These are phyloP conservation scores for Norana najaformis DNA, from an alignment of 2,888 invertebrate species.

Conservation along the genomic window DNA sequence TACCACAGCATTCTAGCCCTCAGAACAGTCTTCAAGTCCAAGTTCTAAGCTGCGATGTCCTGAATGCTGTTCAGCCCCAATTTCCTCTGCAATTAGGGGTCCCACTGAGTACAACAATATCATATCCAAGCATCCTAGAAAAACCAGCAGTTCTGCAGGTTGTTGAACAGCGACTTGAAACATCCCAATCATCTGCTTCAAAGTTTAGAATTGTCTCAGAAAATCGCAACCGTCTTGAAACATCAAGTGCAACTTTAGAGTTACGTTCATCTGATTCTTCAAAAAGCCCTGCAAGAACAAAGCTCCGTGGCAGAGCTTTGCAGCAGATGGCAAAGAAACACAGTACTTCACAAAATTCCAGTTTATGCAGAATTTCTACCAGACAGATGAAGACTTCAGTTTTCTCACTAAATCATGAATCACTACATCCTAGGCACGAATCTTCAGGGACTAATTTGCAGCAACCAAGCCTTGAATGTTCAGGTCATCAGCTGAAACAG, in stretches of 20 bases:
- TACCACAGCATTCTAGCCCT: background rate
- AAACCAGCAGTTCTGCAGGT: background rate
- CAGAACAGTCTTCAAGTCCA: slow-evolving; percentile 4
- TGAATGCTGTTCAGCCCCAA: background rate
- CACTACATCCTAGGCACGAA: background rate
- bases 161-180: background rate
- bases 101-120: background rate
- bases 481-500: no score
- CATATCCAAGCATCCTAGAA: background rate
- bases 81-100: background rate
- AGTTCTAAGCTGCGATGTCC: background rate
- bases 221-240: background rate
- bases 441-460: background rate
- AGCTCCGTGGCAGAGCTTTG: background rate
- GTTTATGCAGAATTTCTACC: background rate
- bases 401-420: no score
- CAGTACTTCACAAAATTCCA: background rate
- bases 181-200: background rate
- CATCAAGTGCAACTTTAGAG: background rate
- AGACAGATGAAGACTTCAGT: background rate
- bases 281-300: background rate
- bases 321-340: background rate
- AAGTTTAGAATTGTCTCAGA: background rate
- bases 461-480: no score
- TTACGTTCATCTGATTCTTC: background rate